Evolutionary conservation across 64 coral and sea anemone species (phyloP).

Genomic region (Montipora capricornis): DNA sequence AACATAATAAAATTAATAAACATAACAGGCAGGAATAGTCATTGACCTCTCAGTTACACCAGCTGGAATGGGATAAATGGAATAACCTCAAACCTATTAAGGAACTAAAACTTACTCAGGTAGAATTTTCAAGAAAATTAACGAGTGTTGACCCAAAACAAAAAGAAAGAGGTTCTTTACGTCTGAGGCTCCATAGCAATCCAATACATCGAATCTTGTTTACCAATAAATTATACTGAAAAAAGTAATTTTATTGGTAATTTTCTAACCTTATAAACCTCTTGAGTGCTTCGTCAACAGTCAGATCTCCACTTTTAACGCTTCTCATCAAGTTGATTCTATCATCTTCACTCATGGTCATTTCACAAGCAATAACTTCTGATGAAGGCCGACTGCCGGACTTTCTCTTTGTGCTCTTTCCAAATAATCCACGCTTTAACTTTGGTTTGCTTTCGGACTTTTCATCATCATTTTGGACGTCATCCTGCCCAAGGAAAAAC

Average conservation of each 20-base stretch:
- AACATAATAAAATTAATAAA: not conserved
- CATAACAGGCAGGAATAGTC: too few species aligned
- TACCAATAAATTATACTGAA: not conserved
- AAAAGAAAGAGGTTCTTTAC: too few species aligned
- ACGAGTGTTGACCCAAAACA: too few species aligned
- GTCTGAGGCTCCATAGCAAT: too few species aligned
- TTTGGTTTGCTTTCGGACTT: slow-evolving; percentile 44
- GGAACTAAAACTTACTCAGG: too few species aligned
- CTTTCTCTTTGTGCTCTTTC: slow-evolving; percentile 78
- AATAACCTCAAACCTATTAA: too few species aligned
- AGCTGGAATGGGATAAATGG: too few species aligned
- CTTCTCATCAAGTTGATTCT: slow-evolving; percentile 90
- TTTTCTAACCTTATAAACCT: slow-evolving; percentile 70
- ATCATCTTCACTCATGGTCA: slow-evolving; percentile 92
- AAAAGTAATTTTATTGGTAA: too few species aligned
- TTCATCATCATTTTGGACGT: slow-evolving; percentile 51
- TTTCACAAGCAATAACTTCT: slow-evolving; percentile 82
- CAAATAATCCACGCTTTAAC: slow-evolving; percentile 84
- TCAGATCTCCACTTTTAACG: slow-evolving; percentile 80
- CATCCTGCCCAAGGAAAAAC: slow-evolving; percentile 21
- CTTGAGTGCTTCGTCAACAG: slow-evolving; percentile 79
- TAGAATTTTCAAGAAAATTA: too few species aligned
- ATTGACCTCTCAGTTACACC: too few species aligned
- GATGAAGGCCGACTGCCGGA: slow-evolving; percentile 67
- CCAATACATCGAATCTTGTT: too few species aligned